phyloP scores from a whole-genome alignment of 2,888 invertebrate genomes.

The Charanyca ferruginea region DNA sequence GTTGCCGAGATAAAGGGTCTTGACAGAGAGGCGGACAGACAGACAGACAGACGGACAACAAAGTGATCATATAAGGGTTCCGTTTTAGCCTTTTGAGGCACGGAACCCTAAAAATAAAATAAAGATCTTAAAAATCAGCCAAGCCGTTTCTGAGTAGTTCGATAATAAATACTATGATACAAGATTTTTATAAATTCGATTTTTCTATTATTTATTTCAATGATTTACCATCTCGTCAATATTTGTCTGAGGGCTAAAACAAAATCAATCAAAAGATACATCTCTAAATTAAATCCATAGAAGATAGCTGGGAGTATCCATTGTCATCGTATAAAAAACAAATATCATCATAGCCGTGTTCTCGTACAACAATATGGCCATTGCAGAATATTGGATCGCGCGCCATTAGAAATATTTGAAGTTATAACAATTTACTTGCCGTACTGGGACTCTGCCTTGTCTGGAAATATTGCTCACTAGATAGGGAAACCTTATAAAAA shows the following conservation, averaged over 20 bases:
- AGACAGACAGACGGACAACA: no score
- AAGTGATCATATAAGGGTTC: no score
- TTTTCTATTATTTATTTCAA: no score
- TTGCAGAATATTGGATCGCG: constrained; percentile 80
- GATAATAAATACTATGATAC: no score
- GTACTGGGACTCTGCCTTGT: constrained; percentile 13
- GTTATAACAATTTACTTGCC: constrained; percentile 73
- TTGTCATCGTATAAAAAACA: constrained; percentile 10
- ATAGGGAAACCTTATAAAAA: not conserved
- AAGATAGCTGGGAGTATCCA: not conserved
- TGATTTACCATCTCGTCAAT: no score
- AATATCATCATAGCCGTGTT: constrained; percentile 23
- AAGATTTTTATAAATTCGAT: no score
- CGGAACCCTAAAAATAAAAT: no score
- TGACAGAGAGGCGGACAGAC: no score
- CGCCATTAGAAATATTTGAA: constrained; percentile 84
- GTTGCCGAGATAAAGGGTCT: no score
- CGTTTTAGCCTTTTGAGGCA: no score
- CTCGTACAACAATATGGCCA: constrained; percentile 53
- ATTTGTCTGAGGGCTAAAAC: not conserved
- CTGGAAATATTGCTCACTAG: constrained; percentile 1
- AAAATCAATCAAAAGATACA: constrained; percentile 7
- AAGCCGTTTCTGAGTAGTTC: no score
- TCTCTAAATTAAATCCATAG: constrained; percentile 12
- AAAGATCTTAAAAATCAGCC: no score